phyloP scores from a whole-genome alignment of 1,140 invertebrate species.

The Euwallacea fornicatus region DNA sequence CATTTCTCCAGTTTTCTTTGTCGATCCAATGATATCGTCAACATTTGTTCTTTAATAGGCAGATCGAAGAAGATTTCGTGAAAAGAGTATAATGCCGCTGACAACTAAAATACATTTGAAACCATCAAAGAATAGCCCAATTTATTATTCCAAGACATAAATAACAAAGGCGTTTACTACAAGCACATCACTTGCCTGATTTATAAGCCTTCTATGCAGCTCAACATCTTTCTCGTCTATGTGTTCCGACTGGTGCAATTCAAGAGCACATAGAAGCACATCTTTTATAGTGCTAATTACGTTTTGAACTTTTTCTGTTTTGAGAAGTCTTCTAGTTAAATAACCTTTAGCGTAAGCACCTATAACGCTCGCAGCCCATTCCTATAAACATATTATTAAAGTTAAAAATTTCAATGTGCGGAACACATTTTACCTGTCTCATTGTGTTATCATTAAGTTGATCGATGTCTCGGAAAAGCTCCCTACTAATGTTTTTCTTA shows the following conservation, averaged over 20 bases:
- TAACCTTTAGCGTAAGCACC: slow-evolving; percentile 78
- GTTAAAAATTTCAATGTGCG: background rate
- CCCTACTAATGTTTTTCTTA: slow-evolving; percentile 35
- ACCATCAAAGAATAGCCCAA: background rate
- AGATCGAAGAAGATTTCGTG: slow-evolving; percentile 63
- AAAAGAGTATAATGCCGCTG: slow-evolving; percentile 63
- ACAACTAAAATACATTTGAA: slow-evolving; percentile 55
- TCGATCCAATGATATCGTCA: slow-evolving; percentile 58
- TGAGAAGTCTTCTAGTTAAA: slow-evolving; percentile 75
- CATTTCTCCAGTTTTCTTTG: slow-evolving; percentile 46
- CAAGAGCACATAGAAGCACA: slow-evolving; percentile 72
- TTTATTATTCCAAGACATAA: background rate
- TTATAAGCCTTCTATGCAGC: slow-evolving; percentile 63
- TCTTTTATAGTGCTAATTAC: slow-evolving; percentile 81
- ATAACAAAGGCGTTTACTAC: background rate
- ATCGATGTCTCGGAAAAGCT: slow-evolving; percentile 35
- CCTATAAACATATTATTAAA: slow-evolving; percentile 50
- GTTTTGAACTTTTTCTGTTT: slow-evolving; percentile 75
- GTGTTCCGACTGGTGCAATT: slow-evolving; percentile 69
- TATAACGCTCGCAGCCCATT: slow-evolving; percentile 66
- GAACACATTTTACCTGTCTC: slow-evolving; percentile 7
- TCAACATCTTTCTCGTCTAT: slow-evolving; percentile 65
- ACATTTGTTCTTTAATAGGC: slow-evolving; percentile 60
- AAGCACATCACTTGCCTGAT: slow-evolving; percentile 57
- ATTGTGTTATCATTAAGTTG: slow-evolving; percentile 10